Percentiles rank a stretch among this genome's conserved stretches.
Conservation (phyloP, 2,797 vertebrate genomes). For the Oreonectes daqikongensis region DNA sequence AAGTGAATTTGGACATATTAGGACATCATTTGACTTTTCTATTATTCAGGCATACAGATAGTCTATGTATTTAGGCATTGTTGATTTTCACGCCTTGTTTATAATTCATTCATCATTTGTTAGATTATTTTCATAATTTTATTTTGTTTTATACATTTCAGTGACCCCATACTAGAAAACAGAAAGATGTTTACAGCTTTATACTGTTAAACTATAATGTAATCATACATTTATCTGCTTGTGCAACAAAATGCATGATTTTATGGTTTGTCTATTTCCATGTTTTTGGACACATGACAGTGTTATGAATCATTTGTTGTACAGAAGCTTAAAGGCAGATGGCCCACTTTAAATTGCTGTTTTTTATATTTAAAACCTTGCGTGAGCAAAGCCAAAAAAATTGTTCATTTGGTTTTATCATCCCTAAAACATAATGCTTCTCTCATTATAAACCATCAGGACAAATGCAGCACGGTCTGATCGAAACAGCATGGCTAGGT, state of each 20-base stretch:
- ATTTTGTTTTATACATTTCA: not conserved
- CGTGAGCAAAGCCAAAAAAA: not conserved
- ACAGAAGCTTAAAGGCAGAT: conserved; percentile 25
- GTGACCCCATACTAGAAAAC: not conserved
- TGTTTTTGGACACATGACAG: conserved; percentile 1
- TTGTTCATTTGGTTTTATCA: not conserved
- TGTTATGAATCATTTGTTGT: conserved; percentile 21
- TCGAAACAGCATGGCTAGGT: conserved; percentile 30
- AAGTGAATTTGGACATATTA: too few species aligned
- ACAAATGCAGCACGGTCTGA: conserved; percentile 16
- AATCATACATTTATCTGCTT: not conserved
- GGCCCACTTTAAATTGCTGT: conserved; percentile 1
- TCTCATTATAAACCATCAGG: conserved; percentile 9
- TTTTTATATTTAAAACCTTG: conserved; percentile 7
- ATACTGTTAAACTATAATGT: not conserved
- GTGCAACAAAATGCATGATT: not conserved
- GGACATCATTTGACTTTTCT: too few species aligned
- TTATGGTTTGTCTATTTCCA: not conserved
- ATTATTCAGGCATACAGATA: not conserved
- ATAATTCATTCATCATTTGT: not conserved
- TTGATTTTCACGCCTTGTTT: not conserved
- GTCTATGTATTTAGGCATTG: not conserved
- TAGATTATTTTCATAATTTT: not conserved
- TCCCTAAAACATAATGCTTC: not conserved
- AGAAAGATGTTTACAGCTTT: not conserved